Base-by-base conservation (phyloP, 2,797 vertebrate species). In the Cephalopachus bancanus region DNA sequence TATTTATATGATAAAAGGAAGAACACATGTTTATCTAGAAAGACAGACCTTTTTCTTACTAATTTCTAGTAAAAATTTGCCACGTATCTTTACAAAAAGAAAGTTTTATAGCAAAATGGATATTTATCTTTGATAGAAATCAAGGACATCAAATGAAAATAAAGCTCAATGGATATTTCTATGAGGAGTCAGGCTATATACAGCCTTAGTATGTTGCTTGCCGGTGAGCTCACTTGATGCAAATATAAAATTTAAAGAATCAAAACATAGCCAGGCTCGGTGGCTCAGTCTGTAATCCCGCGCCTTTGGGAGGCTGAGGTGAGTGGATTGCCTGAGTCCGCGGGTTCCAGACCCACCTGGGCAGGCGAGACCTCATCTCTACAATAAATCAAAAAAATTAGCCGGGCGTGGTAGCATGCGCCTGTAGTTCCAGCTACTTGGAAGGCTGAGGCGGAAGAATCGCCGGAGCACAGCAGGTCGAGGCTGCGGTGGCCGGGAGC, bases 1-100 rank as follows among this genome's bases (percentile, higher is more conserved):
- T 90, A 95, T 93, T 84, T 83, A 94, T 78, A 89, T 94, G 67
- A 89, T 67, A 37, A 93, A 93, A 92, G 57, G 78, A 83, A 92
- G 55, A 28, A 76, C 20, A 93, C 60, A 91, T 24, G 60, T 86
- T 78, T 81, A 95, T 88, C 89, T 84, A 26, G 86, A 93, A 96
- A 96, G 65, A 74, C 81, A 81, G 33, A 90, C 84, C n/a, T 94
- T 94, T 89, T 95, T 69, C 75, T 80, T 78, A 79, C 37, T 71
- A 75, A 84, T 33, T 75, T 89, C 75, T 49, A 64, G 74, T 53
- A 94, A 74, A 93, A 93, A 88, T 95, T 51, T 75, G 33, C 86
- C 55, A 24, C 51, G 30, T 57, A 44, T 84, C 28, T 88, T 67
- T 85, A 85, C 37, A 22, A 53, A 44, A 89, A 64, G 89, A 95